Base-by-base conservation (phyloP, 2,797 vertebrate species). In the Alfaro cultratus region DNA sequence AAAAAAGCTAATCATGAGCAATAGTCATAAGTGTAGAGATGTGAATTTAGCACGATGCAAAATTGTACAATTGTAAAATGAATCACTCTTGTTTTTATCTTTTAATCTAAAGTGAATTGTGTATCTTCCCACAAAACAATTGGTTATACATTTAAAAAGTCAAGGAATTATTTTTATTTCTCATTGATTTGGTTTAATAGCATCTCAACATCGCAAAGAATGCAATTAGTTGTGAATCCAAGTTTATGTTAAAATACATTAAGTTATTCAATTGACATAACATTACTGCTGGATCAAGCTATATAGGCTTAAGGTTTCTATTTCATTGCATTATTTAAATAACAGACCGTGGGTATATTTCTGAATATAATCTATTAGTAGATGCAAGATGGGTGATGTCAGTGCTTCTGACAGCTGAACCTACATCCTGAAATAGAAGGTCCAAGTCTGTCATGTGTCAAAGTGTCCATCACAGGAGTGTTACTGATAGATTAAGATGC, bases 401-500 rank as follows among this genome's bases (percentile, higher is more conserved):
- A 62, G 57, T 85, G 85, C 75, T 81, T 86, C 60, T 91, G 91
- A 91, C 91, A 90, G 88, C 88, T 79, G 90, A 83, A 90, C 82
- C 84, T 60, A 68, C 81, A 81, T 74, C 81, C 91, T 85, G 77
- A 93, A 92, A 92, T 89, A 88, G 88, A 88, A 78, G 79, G 86
- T 85, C 88, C 75, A 77, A 85, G 80, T 86, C 89, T 92, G 91
- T 92, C 91, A 91, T 74, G 77, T 90, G 92, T 92, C 90, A 92
- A 83, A 92, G 87, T 78, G 87, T 93, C 91, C 90, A 85, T 90
- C 90, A 75, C 78, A 55, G 62, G 78, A 76, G 77, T 77, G 78
- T 75, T 77, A 75, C 82, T 93, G 91, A 91, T 92, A 89, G 86
- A 94, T 91, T 90, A 91, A 86, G 88, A 91, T 5, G 57, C 82